Base-by-base conservation (phyloP, 1,140 invertebrate species). In the Probaryconus sp. region DNA sequence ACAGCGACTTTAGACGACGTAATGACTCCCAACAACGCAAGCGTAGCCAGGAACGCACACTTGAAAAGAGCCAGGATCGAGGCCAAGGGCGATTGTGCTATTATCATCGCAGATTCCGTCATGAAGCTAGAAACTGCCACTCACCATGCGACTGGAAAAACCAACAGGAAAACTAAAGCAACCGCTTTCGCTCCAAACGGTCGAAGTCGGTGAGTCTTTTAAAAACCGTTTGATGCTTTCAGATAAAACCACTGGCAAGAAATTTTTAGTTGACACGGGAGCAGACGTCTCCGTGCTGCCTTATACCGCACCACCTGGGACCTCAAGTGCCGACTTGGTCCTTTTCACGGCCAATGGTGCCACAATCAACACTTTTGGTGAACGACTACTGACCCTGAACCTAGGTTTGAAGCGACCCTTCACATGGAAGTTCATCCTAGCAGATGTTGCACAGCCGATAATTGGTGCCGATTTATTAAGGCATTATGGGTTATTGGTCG, bases 401-500 rank as follows among this genome's bases (percentile, higher is more conserved):
- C 14, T 61, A 3, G 56, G 43, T 2, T 20, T 61, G 1, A 28
- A 20, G 6, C 42, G 56, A 1, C 6, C 37, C 1, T 45, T 30
- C 10, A 40, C 14, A 0, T 61, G 55, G 55, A 33, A 21, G 4
- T 64, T 74, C 11, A 16, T 61, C 1, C 5, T 68, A 5, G 53
- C 55, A n/a, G 56, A 61, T 11, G 50, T 68, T 11, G 11, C 45
- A 0, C 31, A 24, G 24, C 55, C 63, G 0, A 68, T 48, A 4
- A 9, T 60, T 2, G 65, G 56, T 17, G 20, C 16, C 0, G 50
- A 38, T 16, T 20, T 56, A 10, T 6, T 56, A 2, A 11, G 20
- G 2, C 35, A 51, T 20, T 50, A 37, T 30, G 10, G 20, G 16
- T 16, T 40, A 6, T 17, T 50, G 5, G 38, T 43, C 0, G 56